A percentile compares a stretch with the other conserved stretches of the same genome.
phyloP scores from a whole-genome alignment of 2,797 vertebrate species.

The Tragopan temminckii region DNA sequence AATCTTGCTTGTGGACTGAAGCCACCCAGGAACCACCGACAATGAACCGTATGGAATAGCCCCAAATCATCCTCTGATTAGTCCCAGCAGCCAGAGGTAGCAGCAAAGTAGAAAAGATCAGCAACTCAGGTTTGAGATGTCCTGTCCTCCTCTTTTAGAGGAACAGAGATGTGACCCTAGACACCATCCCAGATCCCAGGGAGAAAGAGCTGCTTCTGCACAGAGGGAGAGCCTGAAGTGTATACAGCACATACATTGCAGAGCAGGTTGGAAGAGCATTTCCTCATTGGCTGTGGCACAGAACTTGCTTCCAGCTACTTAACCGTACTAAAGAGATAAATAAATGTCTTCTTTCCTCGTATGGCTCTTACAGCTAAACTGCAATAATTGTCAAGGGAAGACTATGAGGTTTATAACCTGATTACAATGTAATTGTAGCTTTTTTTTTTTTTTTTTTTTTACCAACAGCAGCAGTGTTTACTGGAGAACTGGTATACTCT shows the following conservation, averaged over 20 bases:
- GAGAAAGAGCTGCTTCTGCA: not conserved
- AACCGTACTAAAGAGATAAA: not conserved
- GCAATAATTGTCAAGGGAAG: not conserved
- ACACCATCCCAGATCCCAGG: not conserved
- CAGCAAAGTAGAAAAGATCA: not conserved
- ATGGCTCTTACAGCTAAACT: not conserved
- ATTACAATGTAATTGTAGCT: not conserved
- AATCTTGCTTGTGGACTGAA: slow-evolving; percentile 32
- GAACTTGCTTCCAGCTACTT: not conserved
- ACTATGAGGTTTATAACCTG: not conserved
- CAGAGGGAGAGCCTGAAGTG: not conserved
- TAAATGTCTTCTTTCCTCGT: not conserved
- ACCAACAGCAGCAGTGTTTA: not conserved
- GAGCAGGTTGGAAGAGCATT: not conserved
- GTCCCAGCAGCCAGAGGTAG: not conserved
- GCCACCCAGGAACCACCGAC: slow-evolving; percentile 13
- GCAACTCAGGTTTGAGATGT: not conserved
- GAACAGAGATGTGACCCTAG: not conserved
- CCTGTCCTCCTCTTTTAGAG: not conserved
- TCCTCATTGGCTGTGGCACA: not conserved
- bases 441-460: not conserved
- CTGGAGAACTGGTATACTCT: not conserved
- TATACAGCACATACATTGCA: not conserved
- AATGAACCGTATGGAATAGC: not conserved
- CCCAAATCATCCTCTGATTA: not conserved